Conservation (phyloP, 1,140 invertebrate genomes). For the Laupala kohalensis region DNA sequence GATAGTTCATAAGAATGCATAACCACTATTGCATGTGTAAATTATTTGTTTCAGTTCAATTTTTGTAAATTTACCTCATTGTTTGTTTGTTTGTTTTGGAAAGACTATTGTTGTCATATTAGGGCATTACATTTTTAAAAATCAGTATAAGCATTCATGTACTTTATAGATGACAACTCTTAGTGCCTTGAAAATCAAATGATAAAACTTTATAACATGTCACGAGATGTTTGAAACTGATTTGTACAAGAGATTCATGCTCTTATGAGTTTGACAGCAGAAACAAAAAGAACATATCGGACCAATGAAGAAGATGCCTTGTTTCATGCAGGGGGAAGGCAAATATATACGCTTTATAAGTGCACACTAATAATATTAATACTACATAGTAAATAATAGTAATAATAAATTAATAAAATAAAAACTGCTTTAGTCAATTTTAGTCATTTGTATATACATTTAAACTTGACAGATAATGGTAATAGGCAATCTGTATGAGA, state of each 20-base stretch:
- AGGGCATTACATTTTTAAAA: too few relatives aligned
- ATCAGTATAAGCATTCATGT: too few relatives aligned
- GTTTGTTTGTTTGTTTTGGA: too few relatives aligned
- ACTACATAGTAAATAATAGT: not conserved
- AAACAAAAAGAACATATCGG: not conserved
- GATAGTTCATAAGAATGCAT: too few relatives aligned
- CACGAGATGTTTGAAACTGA: not conserved
- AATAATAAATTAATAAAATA: not conserved
- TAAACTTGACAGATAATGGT: not conserved
- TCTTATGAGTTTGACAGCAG: not conserved
- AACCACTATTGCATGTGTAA: too few relatives aligned
- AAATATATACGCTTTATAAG: constrained; percentile 6
- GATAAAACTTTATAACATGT: too few relatives aligned
- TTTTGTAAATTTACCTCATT: too few relatives aligned
- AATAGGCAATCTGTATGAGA: not conserved
- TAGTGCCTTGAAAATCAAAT: too few relatives aligned
- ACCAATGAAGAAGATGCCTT: not conserved
- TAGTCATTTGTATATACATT: not conserved
- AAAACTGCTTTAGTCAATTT: constrained; percentile 6
- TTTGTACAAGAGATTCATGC: not conserved
- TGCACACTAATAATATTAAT: constrained; percentile 3
- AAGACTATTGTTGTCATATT: too few relatives aligned
- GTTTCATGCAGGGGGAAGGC: constrained; percentile 5
- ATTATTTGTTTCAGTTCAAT: too few relatives aligned
- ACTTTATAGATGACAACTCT: too few relatives aligned